phyloP scores from a whole-genome alignment of 1,140 invertebrate species.

The Camponotus pennsylvanicus region DNA sequence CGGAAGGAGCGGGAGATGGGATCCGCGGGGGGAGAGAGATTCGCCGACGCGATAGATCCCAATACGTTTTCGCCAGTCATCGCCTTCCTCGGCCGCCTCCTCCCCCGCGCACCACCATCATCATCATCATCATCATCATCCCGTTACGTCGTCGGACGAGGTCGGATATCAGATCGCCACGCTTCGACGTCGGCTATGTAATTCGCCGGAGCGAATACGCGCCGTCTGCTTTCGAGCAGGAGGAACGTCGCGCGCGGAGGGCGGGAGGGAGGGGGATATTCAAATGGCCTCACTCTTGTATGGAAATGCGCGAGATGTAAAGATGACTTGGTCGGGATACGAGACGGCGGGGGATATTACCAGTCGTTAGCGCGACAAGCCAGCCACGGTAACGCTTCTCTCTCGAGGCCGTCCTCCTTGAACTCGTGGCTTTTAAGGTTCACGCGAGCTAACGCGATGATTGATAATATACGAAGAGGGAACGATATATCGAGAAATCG shows the following conservation, averaged over 20 bases:
- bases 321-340: conserved; percentile 76
- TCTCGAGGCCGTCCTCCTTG: conserved; percentile 68
- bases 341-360: conserved; percentile 75
- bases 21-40: conserved; percentile 56
- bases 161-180: conserved; percentile 74
- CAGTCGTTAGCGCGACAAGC: conserved; percentile 77
- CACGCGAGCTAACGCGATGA: conserved; percentile 74
- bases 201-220: conserved; percentile 74
- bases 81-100: conserved; percentile 3
- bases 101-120: conserved; percentile 11
- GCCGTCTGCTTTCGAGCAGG: conserved; percentile 64
- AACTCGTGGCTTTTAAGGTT: conserved; percentile 54
- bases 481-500: too few relatives aligned
- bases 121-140: conserved; percentile 31
- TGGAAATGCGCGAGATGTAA: conserved; percentile 78
- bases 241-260: conserved; percentile 23
- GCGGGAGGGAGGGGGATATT: conserved; percentile 55
- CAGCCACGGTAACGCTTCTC: conserved; percentile 47
- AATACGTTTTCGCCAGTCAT: conserved; percentile 74
- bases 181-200: conserved; percentile 73
- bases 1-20: conserved; percentile 21
- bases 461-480: conserved; percentile 24
- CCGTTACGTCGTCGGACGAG: conserved; percentile 69
- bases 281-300: conserved; percentile 78
- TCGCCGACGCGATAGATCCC: conserved; percentile 65